Evolutionary conservation across 2,888 invertebrate species (phyloP), one percentile per base, ranked within the genome.

Genomic region (Limnephilus auricula): DNA sequence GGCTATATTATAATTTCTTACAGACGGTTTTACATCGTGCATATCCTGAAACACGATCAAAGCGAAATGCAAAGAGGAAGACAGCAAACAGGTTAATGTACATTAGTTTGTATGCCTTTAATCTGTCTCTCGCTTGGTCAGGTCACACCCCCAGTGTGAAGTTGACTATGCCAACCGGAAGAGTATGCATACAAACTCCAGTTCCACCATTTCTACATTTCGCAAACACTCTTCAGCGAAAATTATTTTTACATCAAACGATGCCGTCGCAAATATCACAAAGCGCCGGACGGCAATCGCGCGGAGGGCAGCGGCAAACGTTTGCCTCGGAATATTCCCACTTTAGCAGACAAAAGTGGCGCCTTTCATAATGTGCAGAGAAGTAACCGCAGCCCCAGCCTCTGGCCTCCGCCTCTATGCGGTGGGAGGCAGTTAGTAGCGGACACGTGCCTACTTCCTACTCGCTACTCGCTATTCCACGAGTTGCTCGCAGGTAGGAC

Each of bases 191-290:
- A 82, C 89, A 40, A 30, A n/a, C 89, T 82, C 40, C 79, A 31
- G 10, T 37, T 34, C 45, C n/a, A 45, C n/a, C 32, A 45, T 86
- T 79, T 88, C 79, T 88, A 88, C 78, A 88, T 88, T 25, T 88
- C 80, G 89, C 89, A 89, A 89, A 89, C 89, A 89, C 87, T 86
- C 80, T 87, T 80, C 34, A 89, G 45, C 86, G 92, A 37, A 90
- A 79, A 92, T 92, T 90, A 92, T 92, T 92, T 92, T 89, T 84
- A 92, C 92, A 90, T 92, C 92, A 92, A 90, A 92, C 79, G 88
- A 79, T 31, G 84, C 34, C 91, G 82, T 50, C 91, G 91, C 90
- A 92, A 92, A 92, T 92, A 92, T 92, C 87, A 88, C 87, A 92
- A 92, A 89, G 92, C 89, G 84, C 37, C 91, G 83, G 85, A 65